A percentile compares a stretch with the other conserved stretches of the same genome.
Evolutionary conservation across 2,888 invertebrate species (phyloP).

Genomic region (Eudasyphora cyanicolor): DNA sequence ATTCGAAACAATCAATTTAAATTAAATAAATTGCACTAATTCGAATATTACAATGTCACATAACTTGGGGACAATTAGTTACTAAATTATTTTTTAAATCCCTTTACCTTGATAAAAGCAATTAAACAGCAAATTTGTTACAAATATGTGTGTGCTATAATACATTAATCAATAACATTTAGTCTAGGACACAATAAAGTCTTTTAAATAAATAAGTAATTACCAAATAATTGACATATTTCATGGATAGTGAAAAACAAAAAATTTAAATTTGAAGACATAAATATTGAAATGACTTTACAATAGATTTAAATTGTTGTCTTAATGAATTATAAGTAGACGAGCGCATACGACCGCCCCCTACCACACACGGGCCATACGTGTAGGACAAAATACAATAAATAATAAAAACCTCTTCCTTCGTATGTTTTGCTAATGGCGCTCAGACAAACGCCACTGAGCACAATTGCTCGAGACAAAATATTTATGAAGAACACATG

Average conservation of each 20-base stretch:
- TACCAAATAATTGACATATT: neutral
- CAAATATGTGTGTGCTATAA: neutral
- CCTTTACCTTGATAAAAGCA: too few relatives aligned
- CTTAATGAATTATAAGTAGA: slow-evolving; percentile 10
- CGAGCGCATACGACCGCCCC: neutral
- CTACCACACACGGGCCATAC: neutral
- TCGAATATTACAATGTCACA: too few relatives aligned
- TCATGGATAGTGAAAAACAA: neutral
- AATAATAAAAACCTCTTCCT: slow-evolving; percentile 1
- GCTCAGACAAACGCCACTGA: slow-evolving; percentile 44
- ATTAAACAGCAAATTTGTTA: neutral
- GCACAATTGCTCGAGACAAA: slow-evolving; percentile 58
- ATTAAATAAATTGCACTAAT: too few relatives aligned
- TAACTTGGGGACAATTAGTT: neutral
- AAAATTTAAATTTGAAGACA: neutral
- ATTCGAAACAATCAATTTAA: too few relatives aligned
- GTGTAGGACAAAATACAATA: neutral
- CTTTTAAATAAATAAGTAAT: neutral
- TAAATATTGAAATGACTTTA: slow-evolving; percentile 9
- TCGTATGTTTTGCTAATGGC: slow-evolving; percentile 40
- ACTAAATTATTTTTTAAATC: neutral
- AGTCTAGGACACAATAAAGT: neutral
- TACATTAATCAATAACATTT: neutral
- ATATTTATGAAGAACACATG: slow-evolving; percentile 50
- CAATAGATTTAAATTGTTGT: slow-evolving; percentile 15